These are phyloP conservation scores for Genyomyrus donnyi DNA, from an alignment of 2,113 vertebrate genomes.

Conservation along the genomic window DNA sequence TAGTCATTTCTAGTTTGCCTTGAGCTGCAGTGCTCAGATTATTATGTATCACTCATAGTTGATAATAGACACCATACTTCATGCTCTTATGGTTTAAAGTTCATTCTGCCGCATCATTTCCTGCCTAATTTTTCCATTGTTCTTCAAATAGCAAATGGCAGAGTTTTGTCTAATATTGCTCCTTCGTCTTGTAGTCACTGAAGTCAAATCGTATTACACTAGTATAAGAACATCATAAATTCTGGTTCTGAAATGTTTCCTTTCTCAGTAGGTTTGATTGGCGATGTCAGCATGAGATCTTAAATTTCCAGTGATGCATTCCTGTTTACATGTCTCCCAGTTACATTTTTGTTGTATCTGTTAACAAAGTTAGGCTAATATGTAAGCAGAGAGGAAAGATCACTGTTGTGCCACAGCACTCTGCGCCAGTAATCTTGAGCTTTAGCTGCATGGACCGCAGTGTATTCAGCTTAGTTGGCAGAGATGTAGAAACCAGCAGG, in stretches of 20 bases:
- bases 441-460: constrained; percentile 2
- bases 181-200: not conserved
- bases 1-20: not conserved
- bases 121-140: not conserved
- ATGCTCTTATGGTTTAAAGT: not conserved
- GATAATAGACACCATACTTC: not conserved
- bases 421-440: constrained; percentile 16
- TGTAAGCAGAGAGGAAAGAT: not conserved
- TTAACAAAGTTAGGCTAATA: not conserved
- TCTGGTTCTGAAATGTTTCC: not conserved
- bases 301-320: not conserved
- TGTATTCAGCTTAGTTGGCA: not conserved
- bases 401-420: not conserved
- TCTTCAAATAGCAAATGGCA: not conserved
- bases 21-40: not conserved
- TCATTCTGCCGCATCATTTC: not conserved
- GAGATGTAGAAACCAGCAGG: not conserved
- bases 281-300: not conserved
- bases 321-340: not conserved
- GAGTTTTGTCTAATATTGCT: not conserved
- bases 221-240: not conserved
- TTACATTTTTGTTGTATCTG: not conserved
- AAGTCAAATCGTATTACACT: not conserved
- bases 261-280: not conserved
- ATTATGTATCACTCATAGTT: not conserved